Base-by-base conservation (phyloP, 2,797 vertebrate genomes). In the Lacerta bilineata region DNA sequence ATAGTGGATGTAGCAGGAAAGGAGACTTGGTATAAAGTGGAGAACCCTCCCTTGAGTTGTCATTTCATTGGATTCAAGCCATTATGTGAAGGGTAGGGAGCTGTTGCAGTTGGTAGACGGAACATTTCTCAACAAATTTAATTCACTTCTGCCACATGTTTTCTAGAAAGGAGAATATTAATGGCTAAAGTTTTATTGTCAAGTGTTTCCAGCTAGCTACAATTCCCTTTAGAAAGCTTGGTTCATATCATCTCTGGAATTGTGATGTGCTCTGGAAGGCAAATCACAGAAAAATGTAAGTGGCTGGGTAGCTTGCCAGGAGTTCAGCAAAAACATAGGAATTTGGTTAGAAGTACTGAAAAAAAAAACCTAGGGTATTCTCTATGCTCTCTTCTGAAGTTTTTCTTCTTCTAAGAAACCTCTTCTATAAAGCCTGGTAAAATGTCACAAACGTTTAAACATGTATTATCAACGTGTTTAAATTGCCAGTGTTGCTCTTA, bases 221-320 rank as follows among this genome's bases (percentile, higher is more conserved):
- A 83, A 55, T 25, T 76, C n/a, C 7, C 4, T 76, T 66, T 72
- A 87, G 41, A 83, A 77, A 68, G 50, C 39, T 85, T 76, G n/a
- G 18, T 85, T 81, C 80, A 59, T 82, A 25, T 76, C 18, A 86
- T 89, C 43, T 78, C 61, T 88, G 43, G 74, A 55, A 69, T 41
- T 83, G 43, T 77, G 61, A 77, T 68, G 33, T 75, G n/a, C 8
- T 81, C 33, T 76, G 78, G 64, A 89, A 89, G 17, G 71, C 59
- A 74, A 76, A 76, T 80, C 46, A 50, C 27, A 55, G 13, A 75
- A 81, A 80, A 81, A 81, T 46, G 41, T 81, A 77, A 81, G 25
- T 66, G 41, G 50, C 72, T 76, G 8, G 77, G 18, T 59, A 82
- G 79, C 69, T 33, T 82, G 80, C 59, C 29, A 87, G 18, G 59